These are phyloP conservation scores for Sitobion miscanthi DNA, from an alignment of 1,140 invertebrate species.

Conservation along the genomic window DNA sequence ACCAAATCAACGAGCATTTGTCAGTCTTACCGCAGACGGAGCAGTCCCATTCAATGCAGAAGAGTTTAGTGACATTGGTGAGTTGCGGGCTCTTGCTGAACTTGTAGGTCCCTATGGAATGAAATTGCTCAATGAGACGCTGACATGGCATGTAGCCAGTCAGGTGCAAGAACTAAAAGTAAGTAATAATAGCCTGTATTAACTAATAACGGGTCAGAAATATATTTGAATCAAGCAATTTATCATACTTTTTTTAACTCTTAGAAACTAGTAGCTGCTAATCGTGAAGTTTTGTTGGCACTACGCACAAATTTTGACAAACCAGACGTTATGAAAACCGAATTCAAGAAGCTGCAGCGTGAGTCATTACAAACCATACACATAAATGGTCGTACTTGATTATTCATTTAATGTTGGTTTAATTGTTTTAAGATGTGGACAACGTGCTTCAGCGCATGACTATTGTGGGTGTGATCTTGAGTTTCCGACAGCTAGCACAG, in stretches of 20 bases:
- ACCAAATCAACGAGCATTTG: conserved; percentile 93
- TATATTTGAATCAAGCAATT: background rate
- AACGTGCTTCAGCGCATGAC: conserved; percentile 96
- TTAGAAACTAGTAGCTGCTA: conserved; percentile 84
- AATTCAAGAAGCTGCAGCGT: conserved; percentile 86
- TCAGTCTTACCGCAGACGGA: conserved; percentile 87
- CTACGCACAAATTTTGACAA: conserved; percentile 97
- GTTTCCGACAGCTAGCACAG: conserved; percentile 92
- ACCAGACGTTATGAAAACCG: conserved; percentile 97
- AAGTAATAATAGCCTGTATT: background rate
- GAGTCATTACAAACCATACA: conserved; percentile 59
- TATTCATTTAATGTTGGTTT: background rate
- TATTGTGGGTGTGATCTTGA: conserved; percentile 96
- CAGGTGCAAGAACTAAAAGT: conserved; percentile 95
- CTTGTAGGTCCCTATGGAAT: conserved; percentile 98
- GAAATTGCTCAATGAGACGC: conserved; percentile 93
- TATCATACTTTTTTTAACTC: conserved; percentile 59
- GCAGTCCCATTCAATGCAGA: conserved; percentile 93
- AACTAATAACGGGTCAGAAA: background rate
- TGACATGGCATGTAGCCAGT: conserved; percentile 98
- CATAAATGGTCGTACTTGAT: background rate
- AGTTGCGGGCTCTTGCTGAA: conserved; percentile 95
- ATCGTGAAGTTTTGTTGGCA: conserved; percentile 89
- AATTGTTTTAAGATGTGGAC: conserved; percentile 74
- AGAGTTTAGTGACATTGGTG: conserved; percentile 97